Base-by-base conservation (phyloP, 2,888 invertebrate species). In the Steinernema hermaphroditum region DNA sequence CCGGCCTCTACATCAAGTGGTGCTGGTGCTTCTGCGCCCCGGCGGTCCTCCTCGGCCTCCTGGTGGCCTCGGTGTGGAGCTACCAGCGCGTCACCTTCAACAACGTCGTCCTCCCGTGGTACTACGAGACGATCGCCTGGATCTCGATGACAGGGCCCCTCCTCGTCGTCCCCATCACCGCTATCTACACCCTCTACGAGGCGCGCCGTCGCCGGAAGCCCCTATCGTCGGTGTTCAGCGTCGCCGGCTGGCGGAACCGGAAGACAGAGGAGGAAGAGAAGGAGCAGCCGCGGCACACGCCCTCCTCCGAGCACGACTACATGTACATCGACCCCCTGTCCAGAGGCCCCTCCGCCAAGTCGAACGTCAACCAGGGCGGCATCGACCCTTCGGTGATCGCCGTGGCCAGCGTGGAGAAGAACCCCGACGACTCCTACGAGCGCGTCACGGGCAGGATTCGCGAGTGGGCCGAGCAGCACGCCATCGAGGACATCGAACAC, bases 301-400 rank as follows among this genome's bases (percentile, higher is more conserved):
- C 46, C 19, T 68, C 73, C 19, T 19, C 27, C 37, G 73, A 78
- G 14, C 69, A 70, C 44, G 73, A 76, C 8, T 76, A 76, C 70
- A 57, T 71, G 84, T 85, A 85, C 76, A 85, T 85, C 46, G 85
- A 85, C 68, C 81, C 83, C 1, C 46, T 81, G 6, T 83, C 84
- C 1, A 80, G 85, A 8, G 83, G 81, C n/a, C 81, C 85, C 8
- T 83, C 84, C 16, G 77, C 81, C 22, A 80, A 82, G 46, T 81
- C 80, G 19, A 49, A 62, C 32, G 27, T 29, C 0, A 57, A 69
- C 68, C 49, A 71, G 19, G 57, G 70, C 72, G 37, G 4, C 2
- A 9, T 70, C 72, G 79, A 62, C 77, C 77, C 2, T 29, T 75
- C 71, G 22, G 49, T 71, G 19, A 14, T 57, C 16, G n/a, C 72